A percentile compares a stretch with the other conserved stretches of the same genome.
Conservation (phyloP, 64 coral and sea anemone genomes). For the Exaiptasia diaphana region DNA sequence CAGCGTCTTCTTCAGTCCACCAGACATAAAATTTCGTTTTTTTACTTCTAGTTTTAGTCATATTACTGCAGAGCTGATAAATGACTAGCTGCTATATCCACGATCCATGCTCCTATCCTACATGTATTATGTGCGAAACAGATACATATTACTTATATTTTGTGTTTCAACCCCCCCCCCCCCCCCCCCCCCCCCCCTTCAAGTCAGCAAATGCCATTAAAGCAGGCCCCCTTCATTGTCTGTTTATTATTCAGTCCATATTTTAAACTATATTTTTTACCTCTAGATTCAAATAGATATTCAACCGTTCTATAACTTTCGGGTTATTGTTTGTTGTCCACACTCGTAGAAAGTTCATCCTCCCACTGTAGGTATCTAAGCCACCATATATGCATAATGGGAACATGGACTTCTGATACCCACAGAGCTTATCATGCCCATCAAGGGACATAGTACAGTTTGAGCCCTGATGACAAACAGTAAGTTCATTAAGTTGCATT, state of each 20-base stretch:
- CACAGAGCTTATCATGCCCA: slow-evolving; percentile 12
- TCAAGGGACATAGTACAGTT: slow-evolving; percentile 26
- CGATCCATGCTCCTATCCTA: too few species aligned
- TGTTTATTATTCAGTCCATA: too few species aligned
- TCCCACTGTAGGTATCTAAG: slow-evolving; percentile 14
- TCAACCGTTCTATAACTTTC: background rate
- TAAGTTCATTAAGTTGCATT: background rate
- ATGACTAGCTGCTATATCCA: too few species aligned
- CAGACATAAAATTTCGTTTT: background rate
- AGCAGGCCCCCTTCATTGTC: too few species aligned
- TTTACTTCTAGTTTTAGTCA: background rate
- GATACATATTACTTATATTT: too few species aligned
- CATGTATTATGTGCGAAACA: too few species aligned
- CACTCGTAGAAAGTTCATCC: slow-evolving; percentile 7
- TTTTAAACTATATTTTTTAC: background rate
- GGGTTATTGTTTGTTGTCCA: slow-evolving; percentile 9
- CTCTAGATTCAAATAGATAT: slow-evolving; percentile 19
- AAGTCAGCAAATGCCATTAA: too few species aligned
- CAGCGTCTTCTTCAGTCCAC: background rate
- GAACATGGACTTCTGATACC: slow-evolving; percentile 19
- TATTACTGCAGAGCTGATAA: too few species aligned
- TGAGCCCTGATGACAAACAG: slow-evolving; percentile 15
- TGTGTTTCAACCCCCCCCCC: too few species aligned
- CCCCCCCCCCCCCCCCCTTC: too few species aligned
- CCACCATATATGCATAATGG: slow-evolving; percentile 9